Evolutionary conservation across 2,888 invertebrate species (phyloP).

Genomic region (Nemotelus pantherinus): DNA sequence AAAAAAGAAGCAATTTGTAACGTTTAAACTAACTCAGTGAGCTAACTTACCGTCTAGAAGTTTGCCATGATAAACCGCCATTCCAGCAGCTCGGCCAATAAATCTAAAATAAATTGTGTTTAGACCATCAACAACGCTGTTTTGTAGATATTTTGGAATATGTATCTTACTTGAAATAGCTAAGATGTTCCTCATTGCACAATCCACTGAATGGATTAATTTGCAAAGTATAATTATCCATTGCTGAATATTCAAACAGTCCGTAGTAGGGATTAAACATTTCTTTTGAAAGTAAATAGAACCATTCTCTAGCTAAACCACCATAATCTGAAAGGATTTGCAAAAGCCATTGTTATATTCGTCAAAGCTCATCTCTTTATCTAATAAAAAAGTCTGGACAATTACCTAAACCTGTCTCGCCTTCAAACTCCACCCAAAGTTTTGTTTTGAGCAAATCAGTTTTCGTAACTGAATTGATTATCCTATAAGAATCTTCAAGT

Average conservation of each 20-base stretch:
- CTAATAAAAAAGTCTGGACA: neutral
- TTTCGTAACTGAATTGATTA: slow-evolving; percentile 89
- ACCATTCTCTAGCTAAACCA: slow-evolving; percentile 97
- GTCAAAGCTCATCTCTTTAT: neutral
- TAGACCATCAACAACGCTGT: neutral
- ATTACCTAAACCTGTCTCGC: slow-evolving; percentile 86
- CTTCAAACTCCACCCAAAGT: slow-evolving; percentile 98
- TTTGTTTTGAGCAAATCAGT: slow-evolving; percentile 95
- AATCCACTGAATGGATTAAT: slow-evolving; percentile 98
- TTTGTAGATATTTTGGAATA: neutral
- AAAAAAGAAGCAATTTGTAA: slow-evolving; percentile 37
- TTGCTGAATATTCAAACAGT: slow-evolving; percentile 98
- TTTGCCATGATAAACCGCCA: slow-evolving; percentile 99
- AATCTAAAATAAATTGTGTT: slow-evolving; percentile 67
- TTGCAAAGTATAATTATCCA: slow-evolving; percentile 99
- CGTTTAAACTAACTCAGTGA: slow-evolving; percentile 34
- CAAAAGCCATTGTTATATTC: slow-evolving; percentile 18
- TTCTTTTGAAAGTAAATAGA: slow-evolving; percentile 97
- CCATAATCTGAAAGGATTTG: slow-evolving; percentile 78
- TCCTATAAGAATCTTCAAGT: slow-evolving; percentile 96
- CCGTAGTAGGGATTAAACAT: slow-evolving; percentile 99
- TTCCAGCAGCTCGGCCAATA: slow-evolving; percentile 96
- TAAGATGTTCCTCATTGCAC: slow-evolving; percentile 97
- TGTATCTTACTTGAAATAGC: slow-evolving; percentile 83
- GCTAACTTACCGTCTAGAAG: slow-evolving; percentile 83